Conservation (phyloP, 2,888 invertebrate genomes). For the Operophtera brumata region DNA sequence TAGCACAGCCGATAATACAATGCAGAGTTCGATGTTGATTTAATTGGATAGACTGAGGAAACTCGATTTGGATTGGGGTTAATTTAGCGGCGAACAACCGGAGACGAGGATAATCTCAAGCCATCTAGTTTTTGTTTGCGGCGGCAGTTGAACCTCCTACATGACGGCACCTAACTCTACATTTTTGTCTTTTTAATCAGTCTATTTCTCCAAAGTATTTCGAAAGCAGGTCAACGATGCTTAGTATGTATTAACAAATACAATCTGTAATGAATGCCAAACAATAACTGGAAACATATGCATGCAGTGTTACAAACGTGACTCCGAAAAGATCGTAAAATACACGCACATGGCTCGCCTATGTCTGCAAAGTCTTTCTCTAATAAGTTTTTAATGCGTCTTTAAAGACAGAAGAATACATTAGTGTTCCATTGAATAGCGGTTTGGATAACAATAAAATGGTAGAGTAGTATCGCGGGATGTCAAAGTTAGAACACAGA, state of each 20-base stretch:
- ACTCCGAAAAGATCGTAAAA: slow-evolving; percentile 37
- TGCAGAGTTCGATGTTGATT: slow-evolving; percentile 32
- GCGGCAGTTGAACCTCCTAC: slow-evolving; percentile 25
- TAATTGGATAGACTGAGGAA: slow-evolving; percentile 36
- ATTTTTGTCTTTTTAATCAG: not conserved
- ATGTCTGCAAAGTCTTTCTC: slow-evolving; percentile 25
- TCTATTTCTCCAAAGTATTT: not conserved
- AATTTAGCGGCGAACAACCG: slow-evolving; percentile 42
- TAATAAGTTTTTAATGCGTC: slow-evolving; percentile 14
- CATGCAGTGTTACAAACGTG: slow-evolving; percentile 40
- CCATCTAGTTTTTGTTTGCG: slow-evolving; percentile 40
- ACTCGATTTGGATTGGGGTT: slow-evolving; percentile 40
- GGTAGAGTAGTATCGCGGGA: slow-evolving; percentile 10
- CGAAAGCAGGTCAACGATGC: too few species aligned
- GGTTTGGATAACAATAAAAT: slow-evolving; percentile 12
- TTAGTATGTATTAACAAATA: not conserved
- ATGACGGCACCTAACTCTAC: slow-evolving; percentile 27
- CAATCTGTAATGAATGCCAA: not conserved
- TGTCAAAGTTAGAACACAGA: slow-evolving; percentile 43
- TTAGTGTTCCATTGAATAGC: slow-evolving; percentile 9
- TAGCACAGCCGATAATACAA: slow-evolving; percentile 27
- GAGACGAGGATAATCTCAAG: slow-evolving; percentile 29
- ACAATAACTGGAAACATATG: slow-evolving; percentile 17
- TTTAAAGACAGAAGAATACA: slow-evolving; percentile 4
- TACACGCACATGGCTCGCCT: slow-evolving; percentile 40